These are phyloP conservation scores for Strix occidentalis DNA, from an alignment of 2,797 vertebrate species.

Conservation along the genomic window DNA sequence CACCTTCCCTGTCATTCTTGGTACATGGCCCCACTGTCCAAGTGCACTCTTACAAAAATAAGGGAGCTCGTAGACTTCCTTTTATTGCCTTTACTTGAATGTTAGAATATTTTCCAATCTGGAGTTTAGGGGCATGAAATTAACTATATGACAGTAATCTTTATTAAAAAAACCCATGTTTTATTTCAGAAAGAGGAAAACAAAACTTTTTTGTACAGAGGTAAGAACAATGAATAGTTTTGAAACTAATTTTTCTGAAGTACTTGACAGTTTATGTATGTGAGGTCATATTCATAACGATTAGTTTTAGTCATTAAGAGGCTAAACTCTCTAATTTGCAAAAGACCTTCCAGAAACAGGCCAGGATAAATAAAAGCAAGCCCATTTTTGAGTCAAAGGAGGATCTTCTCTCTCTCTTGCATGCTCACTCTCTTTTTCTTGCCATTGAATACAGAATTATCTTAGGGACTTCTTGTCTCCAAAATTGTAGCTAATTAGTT, in stretches of 20 bases:
- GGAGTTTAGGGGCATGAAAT: not conserved
- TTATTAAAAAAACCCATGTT: not conserved
- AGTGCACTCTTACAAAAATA: not conserved
- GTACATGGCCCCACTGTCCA: not conserved
- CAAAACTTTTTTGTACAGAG: not conserved
- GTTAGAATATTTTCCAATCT: not conserved
- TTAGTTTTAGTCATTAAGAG: not conserved
- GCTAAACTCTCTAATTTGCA: not conserved
- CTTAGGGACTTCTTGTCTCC: not conserved
- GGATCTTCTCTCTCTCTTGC: not conserved
- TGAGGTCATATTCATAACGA: not conserved
- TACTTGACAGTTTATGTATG: not conserved
- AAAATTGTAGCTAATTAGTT: not conserved
- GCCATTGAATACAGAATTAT: not conserved
- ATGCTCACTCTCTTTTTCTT: not conserved
- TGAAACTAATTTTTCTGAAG: not conserved
- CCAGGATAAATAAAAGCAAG: not conserved
- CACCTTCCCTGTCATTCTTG: not conserved
- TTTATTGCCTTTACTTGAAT: not conserved
- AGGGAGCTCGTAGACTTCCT: not conserved
- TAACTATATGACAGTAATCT: not conserved
- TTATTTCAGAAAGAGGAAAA: not conserved
- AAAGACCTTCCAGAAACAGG: not conserved
- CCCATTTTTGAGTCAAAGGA: not conserved
- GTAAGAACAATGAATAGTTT: not conserved